These are phyloP conservation scores for Cydia fagiglandana DNA, from an alignment of 1,140 invertebrate genomes.

Conservation along the genomic window DNA sequence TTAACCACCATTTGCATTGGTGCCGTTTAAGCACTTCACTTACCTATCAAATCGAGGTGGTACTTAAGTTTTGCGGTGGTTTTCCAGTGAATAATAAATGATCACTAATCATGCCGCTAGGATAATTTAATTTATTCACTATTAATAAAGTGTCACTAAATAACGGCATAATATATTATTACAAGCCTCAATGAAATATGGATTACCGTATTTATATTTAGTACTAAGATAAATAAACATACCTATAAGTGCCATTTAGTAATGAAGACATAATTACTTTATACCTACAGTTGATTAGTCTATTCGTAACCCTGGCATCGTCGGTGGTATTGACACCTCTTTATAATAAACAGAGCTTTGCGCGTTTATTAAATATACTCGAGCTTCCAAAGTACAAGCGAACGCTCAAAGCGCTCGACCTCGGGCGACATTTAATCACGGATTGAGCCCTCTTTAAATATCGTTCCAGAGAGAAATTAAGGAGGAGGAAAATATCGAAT, in stretches of 20 bases:
- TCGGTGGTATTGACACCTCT: slow-evolving; percentile 28
- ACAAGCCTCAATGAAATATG: no score
- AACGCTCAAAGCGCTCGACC: neutral
- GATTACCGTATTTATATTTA: no score
- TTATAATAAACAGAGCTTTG: slow-evolving; percentile 8
- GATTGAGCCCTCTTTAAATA: slow-evolving; percentile 26
- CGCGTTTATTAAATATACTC: slow-evolving; percentile 21
- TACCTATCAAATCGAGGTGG: no score
- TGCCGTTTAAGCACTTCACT: neutral
- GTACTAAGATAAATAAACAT: no score
- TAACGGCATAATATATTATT: no score
- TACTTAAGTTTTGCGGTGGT: no score
- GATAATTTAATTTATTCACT: no score
- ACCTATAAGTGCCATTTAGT: neutral
- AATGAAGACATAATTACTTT: neutral
- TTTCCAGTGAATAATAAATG: no score
- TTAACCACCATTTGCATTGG: neutral
- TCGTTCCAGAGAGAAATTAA: slow-evolving; percentile 23
- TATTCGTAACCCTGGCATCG: neutral
- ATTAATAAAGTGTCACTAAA: no score
- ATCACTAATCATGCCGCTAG: no score
- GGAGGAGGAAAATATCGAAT: slow-evolving; percentile 30
- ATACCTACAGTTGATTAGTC: neutral
- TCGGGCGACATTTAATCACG: slow-evolving; percentile 27
- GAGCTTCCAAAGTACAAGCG: neutral